Base-by-base conservation (phyloP, 2,888 invertebrate species). In the Cataglyphis albicans region DNA sequence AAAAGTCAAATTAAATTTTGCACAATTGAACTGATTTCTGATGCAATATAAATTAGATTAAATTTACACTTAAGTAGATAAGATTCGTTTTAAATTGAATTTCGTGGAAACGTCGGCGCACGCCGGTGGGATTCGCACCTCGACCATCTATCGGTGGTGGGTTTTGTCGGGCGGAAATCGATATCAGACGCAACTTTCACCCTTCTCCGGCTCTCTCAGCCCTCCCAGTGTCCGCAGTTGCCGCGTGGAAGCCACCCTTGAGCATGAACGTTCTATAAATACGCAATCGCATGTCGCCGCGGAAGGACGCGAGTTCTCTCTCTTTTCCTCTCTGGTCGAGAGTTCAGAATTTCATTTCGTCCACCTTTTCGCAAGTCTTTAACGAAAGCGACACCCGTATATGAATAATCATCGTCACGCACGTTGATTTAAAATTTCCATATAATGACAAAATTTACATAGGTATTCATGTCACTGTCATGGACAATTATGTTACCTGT, bases 131-230 rank as follows among this genome's bases (percentile, higher is more conserved):
- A 84, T 75, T 84, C 70, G 72, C 72, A 63, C 61, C 57, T 41
- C 55, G 21, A 57, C 55, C 48, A 21, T 63, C 38, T n/a, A 68
- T 64, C n/a, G 82, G 75, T 63, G 72, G 83, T 78, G 82, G 85
- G 84, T 84, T 84, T 80, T 67, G 63, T 68, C 83, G 65, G 74
- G 41, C 32, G 82, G 89, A 88, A 91, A 91, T 91, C 91, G 89
- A 91, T 91, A 91, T 88, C 86, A 83, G 89, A 89, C 88, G 86
- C 86, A 88, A 81, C 85, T 89, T 87, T 84, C 87, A 72, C 72
- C 84, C 87, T 82, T 72, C 84, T 81, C 81, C 65, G 82, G 61
- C 84, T 85, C 78, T 52, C 25, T 52, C 67, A 25, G 9, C 55
- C 52, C 82, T 70, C 65, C 63, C n/a, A 59, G 65, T 32, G 38